Evolutionary conservation across 2,113 vertebrate genomes (phyloP), one percentile per base, ranked within the genome.

Genomic region (Alosa alosa): DNA sequence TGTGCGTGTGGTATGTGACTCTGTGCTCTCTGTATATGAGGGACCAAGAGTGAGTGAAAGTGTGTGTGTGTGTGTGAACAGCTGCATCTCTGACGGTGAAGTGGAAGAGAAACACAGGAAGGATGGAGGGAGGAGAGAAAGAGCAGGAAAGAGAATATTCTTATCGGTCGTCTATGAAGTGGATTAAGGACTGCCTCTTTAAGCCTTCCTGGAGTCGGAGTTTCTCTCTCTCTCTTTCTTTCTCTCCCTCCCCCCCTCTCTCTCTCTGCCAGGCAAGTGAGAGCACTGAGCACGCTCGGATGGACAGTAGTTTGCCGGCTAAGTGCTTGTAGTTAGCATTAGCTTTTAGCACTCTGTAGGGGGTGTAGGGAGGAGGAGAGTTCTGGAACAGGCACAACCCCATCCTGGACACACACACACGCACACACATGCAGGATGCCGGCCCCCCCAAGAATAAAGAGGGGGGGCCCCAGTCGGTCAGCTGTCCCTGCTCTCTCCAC

Each of bases 271-370:
- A 68, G 6, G 64, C 9, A n/a, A 68, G 57, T 20, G 9, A 9
- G 64, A 68, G 9, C 64, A n/a, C 55, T 25, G 64, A 6, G 64
- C 64, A 68, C 64, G 25, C 64, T 68, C 64, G 11, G n/a, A 68
- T 68, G n/a, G 10, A n/a, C 64, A 68, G 64, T 68, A 68, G 64
- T 68, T 68, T 68, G 64, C 64, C 64, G 64, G 64, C 64, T 31
- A 68, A 68, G 64, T 68, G 64, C 64, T 25, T 2, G 64, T 68
- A 11, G n/a, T 68, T 68, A 68, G 64, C 64, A 10, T 25, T 68
- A 68, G 64, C 64, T 68, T 68, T 68, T 68, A 68, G 64, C 64
- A 31, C 13, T n/a, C 25, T 13, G 13, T 1, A 31, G 64, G 64
- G 64, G 64, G 64, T 10, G 9, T 7, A n/a, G 64, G n/a, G 64